Base-by-base conservation (phyloP, 2,888 invertebrate species). In the Drosophila greeni region DNA sequence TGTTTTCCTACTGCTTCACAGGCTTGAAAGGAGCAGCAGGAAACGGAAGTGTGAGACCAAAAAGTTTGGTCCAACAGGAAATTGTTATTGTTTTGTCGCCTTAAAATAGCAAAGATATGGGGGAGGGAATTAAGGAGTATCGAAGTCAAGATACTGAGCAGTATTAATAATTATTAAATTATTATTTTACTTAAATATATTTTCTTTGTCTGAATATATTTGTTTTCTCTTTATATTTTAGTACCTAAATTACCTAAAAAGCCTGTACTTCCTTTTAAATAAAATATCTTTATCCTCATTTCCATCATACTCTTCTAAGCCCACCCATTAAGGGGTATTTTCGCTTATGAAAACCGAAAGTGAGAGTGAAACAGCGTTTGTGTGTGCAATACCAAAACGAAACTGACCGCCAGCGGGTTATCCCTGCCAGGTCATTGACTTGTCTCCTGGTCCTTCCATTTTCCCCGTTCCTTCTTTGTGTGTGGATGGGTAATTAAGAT, bases 11-110 rank as follows among this genome's bases (percentile, higher is more conserved):
- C 64, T 53, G 66, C 45, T 65, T 18, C 36, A 16, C 42, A 20
- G 37, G 37, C 34, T 56, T 26, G 18, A 31, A 45, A 33, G 49
- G 37, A 58, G 14, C 47, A 43, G 20, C 31, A 6, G 53, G 23
- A 59, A 53, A n/a, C 39, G 43, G 62, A 73, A 73, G 71, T 70
- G 68, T 60, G 43, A 48, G 53, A 49, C 72, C 55, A 66, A 66
- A 69, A 73, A 80, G 76, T 72, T 78, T 67, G 57, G 65, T 49
- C 76, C 62, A 67, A 76, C 61, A 70, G 73, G 72, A 76, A 66
- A 75, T 75, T 80, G 73, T 78, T 78, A 75, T 75, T 76, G 72
- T 73, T 76, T 74, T 72, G 74, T 69, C 73, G 78, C 73, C 70
- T 73, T 59, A 24, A 73, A 76, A 68, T 58, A 53, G 39, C 61